Evolutionary conservation across 2,113 vertebrate species (phyloP), one percentile per base, ranked within the genome.

Genomic region (Myotis lucifugus): DNA sequence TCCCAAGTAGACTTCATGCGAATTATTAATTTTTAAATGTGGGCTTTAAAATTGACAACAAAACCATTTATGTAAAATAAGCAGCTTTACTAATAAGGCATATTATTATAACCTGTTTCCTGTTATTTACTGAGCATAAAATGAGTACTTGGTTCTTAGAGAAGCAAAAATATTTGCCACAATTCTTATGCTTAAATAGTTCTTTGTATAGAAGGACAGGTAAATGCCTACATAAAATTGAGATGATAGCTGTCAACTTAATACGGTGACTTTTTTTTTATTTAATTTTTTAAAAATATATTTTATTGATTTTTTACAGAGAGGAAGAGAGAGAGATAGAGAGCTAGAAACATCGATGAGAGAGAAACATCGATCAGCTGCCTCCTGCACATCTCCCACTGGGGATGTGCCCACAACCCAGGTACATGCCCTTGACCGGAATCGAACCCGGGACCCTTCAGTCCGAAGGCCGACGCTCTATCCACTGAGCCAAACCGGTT

Each of bases 11-110:
- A 50, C 6, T 94, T 89, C 12, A 94, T 34, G 27, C 25, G 85
- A n/a, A 79, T 74, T 83, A 34, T 56, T 86, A 40, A 76, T 88
- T 93, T 96, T 48, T 32, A 93, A 95, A 74, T 79, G 10, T 67
- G 74, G 29, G 2, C 56, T 56, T 95, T 93, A 23, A 92, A 56
- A 42, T 85, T 88, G 56, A 50, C 23, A 37, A 14, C 21, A 90
- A 77, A 95, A 90, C 2, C 42, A 18, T 12, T 54, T 64, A 77
- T n/a, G 40, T 92, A 90, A 92, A 86, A n/a, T 74, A 86, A 78
- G 4, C 29, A 69, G 17, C 18, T 95, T 88, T 81, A 64, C n/a
- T 90, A 90, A 50, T 73, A 79, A 91, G n/a, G 4, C 77, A 34
- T 88, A 95, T 92, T 79, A 54, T 77, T 85, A 59, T 29, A 81